phyloP scores from a whole-genome alignment of 2,113 vertebrate genomes.

The Manacus vitellinus region DNA sequence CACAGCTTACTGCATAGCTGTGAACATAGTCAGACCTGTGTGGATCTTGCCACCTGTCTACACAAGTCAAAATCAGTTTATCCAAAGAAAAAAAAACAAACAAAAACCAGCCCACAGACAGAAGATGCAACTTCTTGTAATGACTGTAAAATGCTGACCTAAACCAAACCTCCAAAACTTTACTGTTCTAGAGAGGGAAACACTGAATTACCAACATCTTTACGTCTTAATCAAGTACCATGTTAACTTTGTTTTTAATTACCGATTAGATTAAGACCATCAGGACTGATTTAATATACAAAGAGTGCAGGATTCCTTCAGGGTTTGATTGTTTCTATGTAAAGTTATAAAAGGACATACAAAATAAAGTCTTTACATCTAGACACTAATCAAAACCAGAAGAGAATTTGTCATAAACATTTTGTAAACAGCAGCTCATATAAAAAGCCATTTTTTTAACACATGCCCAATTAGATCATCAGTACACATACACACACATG shows the following conservation, averaged over 20 bases:
- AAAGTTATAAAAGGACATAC: not conserved
- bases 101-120: accelerated
- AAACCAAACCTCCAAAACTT: not conserved
- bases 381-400: slow-evolving; percentile 51
- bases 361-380: slow-evolving; percentile 27
- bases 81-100: not conserved
- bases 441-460: not conserved
- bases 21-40: not conserved
- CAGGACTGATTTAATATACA: slow-evolving; percentile 34
- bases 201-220: not conserved
- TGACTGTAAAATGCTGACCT: not conserved
- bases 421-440: not conserved
- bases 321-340: slow-evolving; percentile 8
- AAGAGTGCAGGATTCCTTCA: slow-evolving; percentile 20
- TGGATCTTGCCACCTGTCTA: not conserved
- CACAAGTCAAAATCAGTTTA: not conserved
- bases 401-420: not conserved
- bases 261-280: slow-evolving; percentile 47
- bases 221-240: not conserved
- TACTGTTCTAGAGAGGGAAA: not conserved
- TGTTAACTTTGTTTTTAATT: slow-evolving; percentile 46
- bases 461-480: not conserved
- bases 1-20: not conserved
- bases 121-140: not conserved
- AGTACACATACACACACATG: not conserved